These are phyloP conservation scores for Climacteris rufus DNA, from an alignment of 2,113 vertebrate species.

Conservation along the genomic window DNA sequence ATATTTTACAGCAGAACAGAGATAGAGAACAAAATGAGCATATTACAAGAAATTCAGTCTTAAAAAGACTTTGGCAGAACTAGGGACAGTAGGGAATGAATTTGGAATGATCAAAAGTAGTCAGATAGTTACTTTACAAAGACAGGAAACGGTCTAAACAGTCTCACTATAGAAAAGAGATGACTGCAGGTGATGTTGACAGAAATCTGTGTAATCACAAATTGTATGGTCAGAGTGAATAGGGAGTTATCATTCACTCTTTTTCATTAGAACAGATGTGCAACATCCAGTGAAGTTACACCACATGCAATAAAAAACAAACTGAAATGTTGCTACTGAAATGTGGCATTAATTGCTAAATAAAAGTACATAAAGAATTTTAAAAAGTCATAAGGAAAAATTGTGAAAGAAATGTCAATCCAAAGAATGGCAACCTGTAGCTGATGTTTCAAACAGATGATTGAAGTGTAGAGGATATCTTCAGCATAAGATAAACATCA, in stretches of 20 bases:
- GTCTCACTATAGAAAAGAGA: background rate
- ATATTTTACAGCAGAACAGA: background rate
- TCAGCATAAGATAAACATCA: background rate
- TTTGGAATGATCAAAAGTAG: background rate
- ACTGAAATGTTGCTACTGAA: rapidly evolving
- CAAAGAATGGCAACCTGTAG: background rate
- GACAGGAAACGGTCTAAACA: background rate
- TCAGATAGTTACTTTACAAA: background rate
- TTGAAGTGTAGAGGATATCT: background rate
- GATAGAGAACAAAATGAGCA: background rate
- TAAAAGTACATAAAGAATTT: background rate
- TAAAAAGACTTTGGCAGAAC: background rate
- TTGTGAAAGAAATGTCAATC: background rate
- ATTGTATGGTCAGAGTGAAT: background rate
- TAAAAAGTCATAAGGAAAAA: background rate
- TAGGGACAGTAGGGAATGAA: background rate
- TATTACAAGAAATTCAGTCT: background rate
- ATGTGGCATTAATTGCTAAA: background rate
- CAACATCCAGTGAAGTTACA: background rate
- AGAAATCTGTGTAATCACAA: background rate
- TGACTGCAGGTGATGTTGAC: background rate
- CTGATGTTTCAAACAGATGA: background rate
- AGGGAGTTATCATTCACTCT: background rate
- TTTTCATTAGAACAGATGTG: background rate
- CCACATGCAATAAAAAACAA: background rate